Evolutionary conservation across 1,140 invertebrate genomes (phyloP), one percentile per base, ranked within the genome.

Genomic region (Cyclargus thomasi): DNA sequence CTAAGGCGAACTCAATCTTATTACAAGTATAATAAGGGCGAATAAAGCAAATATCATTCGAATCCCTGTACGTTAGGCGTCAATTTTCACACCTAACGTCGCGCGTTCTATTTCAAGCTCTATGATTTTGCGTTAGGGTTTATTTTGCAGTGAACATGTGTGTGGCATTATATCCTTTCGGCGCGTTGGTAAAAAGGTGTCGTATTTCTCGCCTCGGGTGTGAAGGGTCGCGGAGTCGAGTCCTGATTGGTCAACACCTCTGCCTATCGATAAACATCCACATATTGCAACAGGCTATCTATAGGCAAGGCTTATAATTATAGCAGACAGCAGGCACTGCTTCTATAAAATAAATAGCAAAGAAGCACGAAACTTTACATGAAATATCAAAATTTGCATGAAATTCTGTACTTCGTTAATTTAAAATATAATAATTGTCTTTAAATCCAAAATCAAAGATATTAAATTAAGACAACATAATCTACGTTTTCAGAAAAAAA

Each of bases 131-230:
- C 0, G 0, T 10, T 73, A 83, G 35, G 65, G 67, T 72, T 2
- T 6, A 75, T 22, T 69, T 71, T 84, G 6, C 7, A 36, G 57
- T 75, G 16, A 6, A 2, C 18, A 18, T 29, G 0, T 6, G 7
- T 2, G 53, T 64, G 10, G 4, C 68, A 59, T 75, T 84, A 71
- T 17, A 76, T 64, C 67, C n/a, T 81, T 85, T 75, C 64, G 23
- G 22, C 21, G 68, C 71, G 47, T 18, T 53, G 29, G 65, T 18
- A 53, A 57, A 72, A 81, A 88, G 85, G 87, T 90, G 87, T 88
- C 76, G 80, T 71, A 78, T 88, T 90, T 90, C 87, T 80, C 87
- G 86, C 87, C 82, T 84, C 64, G 67, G 79, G 87, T 85, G 86
- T 86, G 80, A 90, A 90, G 87, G 87, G 85, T 84, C 82, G 70